Percentiles rank a stretch among this genome's conserved stretches.
Conservation (phyloP, 1,140 invertebrate genomes). For the Pomacea maculata region DNA sequence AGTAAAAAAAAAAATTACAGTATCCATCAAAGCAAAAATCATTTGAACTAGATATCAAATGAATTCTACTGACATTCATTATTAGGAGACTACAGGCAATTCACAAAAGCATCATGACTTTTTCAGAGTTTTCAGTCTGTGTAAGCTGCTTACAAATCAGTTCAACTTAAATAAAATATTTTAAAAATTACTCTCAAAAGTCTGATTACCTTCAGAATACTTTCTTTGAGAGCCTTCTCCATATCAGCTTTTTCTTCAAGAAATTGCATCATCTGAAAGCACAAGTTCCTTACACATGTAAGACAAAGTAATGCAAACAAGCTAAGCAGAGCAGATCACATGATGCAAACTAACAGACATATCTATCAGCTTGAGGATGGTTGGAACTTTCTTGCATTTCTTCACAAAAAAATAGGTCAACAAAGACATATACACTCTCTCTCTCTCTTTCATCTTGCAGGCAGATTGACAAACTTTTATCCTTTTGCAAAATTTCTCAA, state of each 20-base stretch:
- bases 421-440: background rate
- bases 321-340: background rate
- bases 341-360: too few species aligned
- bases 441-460: background rate
- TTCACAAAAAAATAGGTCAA: too few species aligned
- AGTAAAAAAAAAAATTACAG: background rate
- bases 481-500: too few species aligned
- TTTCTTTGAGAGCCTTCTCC: slow-evolving; percentile 38
- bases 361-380: background rate
- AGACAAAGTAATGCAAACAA: background rate
- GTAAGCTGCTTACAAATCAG: background rate
- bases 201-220: slow-evolving; percentile 37
- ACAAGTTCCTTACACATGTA: background rate
- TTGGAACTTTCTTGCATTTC: background rate
- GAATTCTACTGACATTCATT: too few species aligned
- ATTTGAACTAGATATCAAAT: too few species aligned
- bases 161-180: background rate
- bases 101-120: background rate
- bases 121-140: background rate
- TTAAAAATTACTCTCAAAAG: background rate
- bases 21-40: too few species aligned
- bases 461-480: too few species aligned
- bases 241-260: slow-evolving; percentile 45
- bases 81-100: background rate
- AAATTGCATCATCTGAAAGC: slow-evolving; percentile 41